Evolutionary conservation across 2,113 vertebrate species (phyloP), one percentile per base, ranked within the genome.

Genomic region (Albula goreensis): DNA sequence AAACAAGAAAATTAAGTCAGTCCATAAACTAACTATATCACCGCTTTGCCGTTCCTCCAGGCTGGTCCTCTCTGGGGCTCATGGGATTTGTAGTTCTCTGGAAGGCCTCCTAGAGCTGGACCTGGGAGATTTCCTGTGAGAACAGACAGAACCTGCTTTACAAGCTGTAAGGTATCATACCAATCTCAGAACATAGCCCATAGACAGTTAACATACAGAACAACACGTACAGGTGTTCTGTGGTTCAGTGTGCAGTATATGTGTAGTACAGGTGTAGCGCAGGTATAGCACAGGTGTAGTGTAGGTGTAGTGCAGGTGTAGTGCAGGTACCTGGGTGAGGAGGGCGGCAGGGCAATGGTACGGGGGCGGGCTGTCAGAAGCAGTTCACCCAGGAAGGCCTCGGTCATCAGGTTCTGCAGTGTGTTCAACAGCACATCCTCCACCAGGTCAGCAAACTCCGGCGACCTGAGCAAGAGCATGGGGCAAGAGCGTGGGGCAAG

Each of bases 321-420:
- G 22, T 4, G 7, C 7, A 7, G 51, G 25, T 4, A 86, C 89
- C 86, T 92, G 85, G 86, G 31, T n/a, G 86, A 85, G 50, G 70
- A 51, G 0, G 95, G 93, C 0, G 96, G 96, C 70, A 96, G 78
- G 41, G 92, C 84, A 15, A 96, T 92, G 89, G 95, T 89, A 78
- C 95, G 94, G 2, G 97, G 96, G 10, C 17, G 87, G 0, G 96
- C 92, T 0, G 96, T 98, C 57, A 98, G 95, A 57, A 95, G 90
- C 87, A 99, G 94, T 85, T 99, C 97, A 63, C 97, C 97, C 60
- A 89, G 92, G 91, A 95, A 96, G 53, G 96, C 97, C 94, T 99
- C 98, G 0, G 92, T 94, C 94, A 99, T 92, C 90, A 99, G 93
- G 91, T 99, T 99, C 93, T 95, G 96, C 82, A 99, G 88, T 0